Conservation (phyloP, 2,888 invertebrate genomes). For the Heterodera filipjevi region DNA sequence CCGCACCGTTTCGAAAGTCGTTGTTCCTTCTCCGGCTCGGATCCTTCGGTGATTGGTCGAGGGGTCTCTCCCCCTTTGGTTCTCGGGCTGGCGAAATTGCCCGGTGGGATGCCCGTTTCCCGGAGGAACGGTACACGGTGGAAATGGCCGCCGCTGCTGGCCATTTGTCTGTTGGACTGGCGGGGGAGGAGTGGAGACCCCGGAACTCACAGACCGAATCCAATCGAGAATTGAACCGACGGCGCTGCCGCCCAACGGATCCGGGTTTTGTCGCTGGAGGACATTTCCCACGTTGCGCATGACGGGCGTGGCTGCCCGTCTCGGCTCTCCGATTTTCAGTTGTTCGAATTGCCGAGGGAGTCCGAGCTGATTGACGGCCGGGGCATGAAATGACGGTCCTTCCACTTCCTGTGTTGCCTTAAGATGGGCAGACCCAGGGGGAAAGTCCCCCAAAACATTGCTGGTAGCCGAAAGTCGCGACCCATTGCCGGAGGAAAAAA, state of each 20-base stretch:
- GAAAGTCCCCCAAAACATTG: background rate
- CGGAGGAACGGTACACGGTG: background rate
- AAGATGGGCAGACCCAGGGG: background rate
- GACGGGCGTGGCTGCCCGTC: background rate
- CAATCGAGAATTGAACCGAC: background rate
- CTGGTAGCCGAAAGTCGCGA: background rate
- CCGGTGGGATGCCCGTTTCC: background rate
- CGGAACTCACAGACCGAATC: background rate
- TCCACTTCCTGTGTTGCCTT: background rate
- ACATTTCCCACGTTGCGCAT: background rate
- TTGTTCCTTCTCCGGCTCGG: background rate
- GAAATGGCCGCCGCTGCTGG: too few relatives aligned
- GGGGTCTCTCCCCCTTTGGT: background rate
- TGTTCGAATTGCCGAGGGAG: background rate
- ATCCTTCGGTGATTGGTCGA: background rate
- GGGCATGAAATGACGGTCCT: background rate
- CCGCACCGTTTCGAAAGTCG: background rate
- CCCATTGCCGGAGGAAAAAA: background rate
- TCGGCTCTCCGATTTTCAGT: background rate
- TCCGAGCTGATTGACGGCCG: background rate
- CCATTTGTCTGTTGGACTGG: background rate
- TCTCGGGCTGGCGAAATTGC: background rate
- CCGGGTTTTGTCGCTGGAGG: background rate
- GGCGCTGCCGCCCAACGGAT: background rate
- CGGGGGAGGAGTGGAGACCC: background rate